Evolutionary conservation across 2,797 vertebrate genomes (phyloP), one percentile per base, ranked within the genome.

Genomic region (Pangasius sanitwongsei): DNA sequence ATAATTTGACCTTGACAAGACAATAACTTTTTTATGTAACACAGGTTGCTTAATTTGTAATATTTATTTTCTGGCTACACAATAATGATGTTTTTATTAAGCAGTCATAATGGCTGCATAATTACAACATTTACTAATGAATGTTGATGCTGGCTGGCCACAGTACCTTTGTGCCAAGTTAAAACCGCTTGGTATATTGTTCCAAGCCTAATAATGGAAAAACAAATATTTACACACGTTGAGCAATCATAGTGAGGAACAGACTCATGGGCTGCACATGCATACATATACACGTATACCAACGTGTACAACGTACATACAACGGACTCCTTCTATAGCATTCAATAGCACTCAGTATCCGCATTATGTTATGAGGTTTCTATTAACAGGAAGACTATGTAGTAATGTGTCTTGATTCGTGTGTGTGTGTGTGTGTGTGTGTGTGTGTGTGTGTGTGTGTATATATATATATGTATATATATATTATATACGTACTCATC

Each of bases 91-190:
- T 55, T 70, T n/a, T 53, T 85, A 85, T 85, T 70, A 70, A 70
- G 44, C 65, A 69, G 63, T 0, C 16, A 53, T 69, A 85, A 69
- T 85, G 44, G 31, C 63, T 70, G 65, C 16, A 37, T 85, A 70
- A 85, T 85, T 85, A 37, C n/a, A 70, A 9, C n/a, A 53, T 85
- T 53, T 55, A 34, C 83, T 85, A 70, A 85, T 85, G 44, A 55
- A 85, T 37, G 65, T 55, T 70, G 48, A 70, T 85, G 65, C 65
- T 70, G 65, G 18, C 65, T 70, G 83, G 34, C 48, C 70, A 23
- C 18, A 55, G 83, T 55, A 2, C 4, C 8, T 85, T 53, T 34
- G 48, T 55, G 83, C 48, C 83, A 85, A 70, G 63, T 53, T 85
- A 69, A 67, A 85, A 69, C 28, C 3, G n/a, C 44, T 83, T 44